These are phyloP conservation scores for Oophaga pumilio DNA, from an alignment of 2,113 vertebrate species.

Conservation along the genomic window DNA sequence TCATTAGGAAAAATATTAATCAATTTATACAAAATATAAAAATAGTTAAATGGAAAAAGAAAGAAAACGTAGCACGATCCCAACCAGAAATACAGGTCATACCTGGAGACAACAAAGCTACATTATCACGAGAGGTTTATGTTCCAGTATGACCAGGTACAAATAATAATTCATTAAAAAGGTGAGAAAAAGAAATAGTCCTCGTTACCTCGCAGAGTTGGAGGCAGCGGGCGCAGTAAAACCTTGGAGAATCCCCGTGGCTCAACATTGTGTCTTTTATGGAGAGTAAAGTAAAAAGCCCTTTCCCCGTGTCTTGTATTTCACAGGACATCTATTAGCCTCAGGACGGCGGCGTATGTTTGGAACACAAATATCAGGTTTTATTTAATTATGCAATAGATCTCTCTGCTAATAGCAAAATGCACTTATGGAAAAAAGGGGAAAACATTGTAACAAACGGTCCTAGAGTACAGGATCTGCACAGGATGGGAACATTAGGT, in stretches of 20 bases:
- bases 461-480: fast-evolving
- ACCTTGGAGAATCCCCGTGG: background rate
- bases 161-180: background rate
- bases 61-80: background rate
- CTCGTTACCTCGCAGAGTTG: constrained; percentile 28
- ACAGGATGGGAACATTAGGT: background rate
- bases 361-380: constrained; percentile 18
- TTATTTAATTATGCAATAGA: constrained; percentile 43
- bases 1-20: no score
- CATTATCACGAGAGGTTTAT: background rate
- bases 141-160: background rate
- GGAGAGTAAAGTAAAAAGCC: background rate
- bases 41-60: background rate
- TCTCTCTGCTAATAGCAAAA: constrained; percentile 27
- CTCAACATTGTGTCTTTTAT: constrained; percentile 18
- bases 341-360: background rate
- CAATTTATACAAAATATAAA: background rate
- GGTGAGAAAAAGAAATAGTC: background rate
- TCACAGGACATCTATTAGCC: background rate
- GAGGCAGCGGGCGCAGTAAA: constrained; percentile 39
- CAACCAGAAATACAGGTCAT: background rate
- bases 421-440: constrained; percentile 26
- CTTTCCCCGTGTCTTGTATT: background rate
- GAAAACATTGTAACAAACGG: background rate
- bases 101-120: background rate